These are phyloP conservation scores for Myodes glareolus DNA, from an alignment of 2,113 vertebrate genomes.

Conservation along the genomic window DNA sequence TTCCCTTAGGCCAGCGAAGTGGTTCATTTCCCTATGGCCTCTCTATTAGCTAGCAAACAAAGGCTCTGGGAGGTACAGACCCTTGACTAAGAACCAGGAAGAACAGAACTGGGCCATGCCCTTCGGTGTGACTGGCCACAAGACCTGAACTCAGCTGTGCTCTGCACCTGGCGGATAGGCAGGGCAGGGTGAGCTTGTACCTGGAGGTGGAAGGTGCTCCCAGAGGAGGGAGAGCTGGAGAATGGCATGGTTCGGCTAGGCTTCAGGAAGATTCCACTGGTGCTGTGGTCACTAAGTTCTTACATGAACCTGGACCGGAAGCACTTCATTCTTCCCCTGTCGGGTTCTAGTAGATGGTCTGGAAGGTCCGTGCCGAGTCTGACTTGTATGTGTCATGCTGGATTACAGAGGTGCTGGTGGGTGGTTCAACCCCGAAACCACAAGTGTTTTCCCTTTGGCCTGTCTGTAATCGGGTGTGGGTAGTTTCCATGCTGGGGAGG, in stretches of 20 bases:
- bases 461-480: neutral
- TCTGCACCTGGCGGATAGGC: neutral
- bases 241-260: neutral
- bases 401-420: neutral
- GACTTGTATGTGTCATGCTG: neutral
- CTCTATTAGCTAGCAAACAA: neutral
- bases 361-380: neutral
- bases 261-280: neutral
- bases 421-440: neutral
- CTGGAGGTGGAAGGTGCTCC: neutral
- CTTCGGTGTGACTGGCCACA: neutral
- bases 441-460: conserved; percentile 17
- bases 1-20: neutral
- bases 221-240: neutral
- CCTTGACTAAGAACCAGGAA: neutral
- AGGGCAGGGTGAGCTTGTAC: neutral
- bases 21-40: neutral
- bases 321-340: neutral
- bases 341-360: conserved; percentile 6
- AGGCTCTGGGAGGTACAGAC: neutral
- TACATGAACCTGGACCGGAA: neutral
- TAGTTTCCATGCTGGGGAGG: neutral
- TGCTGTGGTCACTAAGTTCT: neutral
- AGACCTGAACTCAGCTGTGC: neutral
- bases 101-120: neutral